Conservation (phyloP, 2,113 vertebrate genomes). For the Callorhinus ursinus region DNA sequence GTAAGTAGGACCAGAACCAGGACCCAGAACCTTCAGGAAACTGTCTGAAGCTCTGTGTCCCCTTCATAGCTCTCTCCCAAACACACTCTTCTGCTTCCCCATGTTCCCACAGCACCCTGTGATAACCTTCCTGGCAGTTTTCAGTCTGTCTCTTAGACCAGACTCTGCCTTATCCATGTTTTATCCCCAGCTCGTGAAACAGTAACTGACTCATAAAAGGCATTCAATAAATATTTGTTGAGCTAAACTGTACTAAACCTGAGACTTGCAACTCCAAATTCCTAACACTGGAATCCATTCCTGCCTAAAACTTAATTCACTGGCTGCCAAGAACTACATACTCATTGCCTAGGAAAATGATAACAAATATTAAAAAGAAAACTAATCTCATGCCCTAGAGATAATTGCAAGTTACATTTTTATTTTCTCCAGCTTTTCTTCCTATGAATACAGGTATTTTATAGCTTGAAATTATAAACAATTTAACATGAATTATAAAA, state of each 20-base stretch:
- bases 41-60: neutral
- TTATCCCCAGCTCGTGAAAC: neutral
- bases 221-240: neutral
- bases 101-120: neutral
- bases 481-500: neutral
- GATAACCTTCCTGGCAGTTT: neutral
- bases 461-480: neutral
- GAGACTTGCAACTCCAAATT: slow-evolving; percentile 30
- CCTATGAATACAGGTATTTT: neutral
- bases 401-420: slow-evolving; percentile 42
- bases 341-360: slow-evolving; percentile 10
- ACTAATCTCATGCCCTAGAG: neutral
- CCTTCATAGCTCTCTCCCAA: neutral
- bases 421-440: neutral
- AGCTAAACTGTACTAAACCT: slow-evolving; percentile 8
- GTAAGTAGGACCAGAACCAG: neutral
- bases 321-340: neutral
- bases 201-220: neutral
- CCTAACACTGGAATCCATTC: neutral
- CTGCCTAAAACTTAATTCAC: neutral
- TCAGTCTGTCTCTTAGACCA: neutral
- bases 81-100: neutral
- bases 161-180: neutral
- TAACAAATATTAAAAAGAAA: slow-evolving; percentile 6
- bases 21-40: neutral